Base-by-base conservation (phyloP, 2,113 vertebrate species). In the Falco punctatus region DNA sequence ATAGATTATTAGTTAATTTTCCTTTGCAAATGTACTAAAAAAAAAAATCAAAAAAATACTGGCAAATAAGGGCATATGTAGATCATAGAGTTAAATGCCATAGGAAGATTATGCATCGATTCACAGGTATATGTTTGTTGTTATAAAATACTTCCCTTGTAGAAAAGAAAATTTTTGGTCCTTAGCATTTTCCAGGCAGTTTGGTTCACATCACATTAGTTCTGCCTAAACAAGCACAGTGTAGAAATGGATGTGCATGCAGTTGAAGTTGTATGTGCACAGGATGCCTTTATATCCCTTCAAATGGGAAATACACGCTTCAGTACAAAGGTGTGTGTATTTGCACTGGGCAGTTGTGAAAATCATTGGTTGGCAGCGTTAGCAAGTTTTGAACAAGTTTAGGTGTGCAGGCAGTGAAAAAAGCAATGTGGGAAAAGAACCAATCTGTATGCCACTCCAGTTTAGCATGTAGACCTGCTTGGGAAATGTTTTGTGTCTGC, bases 211-310 rank as follows among this genome's bases (percentile, higher is more conserved):
- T 24, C n/a, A 10, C 30, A 30, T 20, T 8, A 28, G 10, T 26
- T 86, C 21, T 46, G 46, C n/a, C 42, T 46, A 20, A 77, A 35
- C 13, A 33, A 33, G 54, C 5, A 6, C 23, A 6, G 22, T 8
- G 3, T 15, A 20, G 66, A 49, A 16, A 3, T 19, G 8, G 1
- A 6, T 5, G 3, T 4, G 20, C 21, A 69, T 1, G 0, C 22
- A 8, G 38, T 15, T n/a, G 40, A 7, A 40, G 9, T 11, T 77
- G 16, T 33, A 9, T 2, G 6, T 30, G n/a, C 2, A 5, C 24
- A 17, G 75, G 61, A 8, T 51, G 59, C 19, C 32, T 28, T 57
- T 11, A 6, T 19, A 28, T 49, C 58, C 73, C 54, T 52, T 28
- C 1, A 1, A 9, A 8, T 12, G 27, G 30, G 54, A 51, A 77